These are phyloP conservation scores for Harpagifer antarcticus DNA, from an alignment of 2,797 vertebrate genomes.

Conservation along the genomic window DNA sequence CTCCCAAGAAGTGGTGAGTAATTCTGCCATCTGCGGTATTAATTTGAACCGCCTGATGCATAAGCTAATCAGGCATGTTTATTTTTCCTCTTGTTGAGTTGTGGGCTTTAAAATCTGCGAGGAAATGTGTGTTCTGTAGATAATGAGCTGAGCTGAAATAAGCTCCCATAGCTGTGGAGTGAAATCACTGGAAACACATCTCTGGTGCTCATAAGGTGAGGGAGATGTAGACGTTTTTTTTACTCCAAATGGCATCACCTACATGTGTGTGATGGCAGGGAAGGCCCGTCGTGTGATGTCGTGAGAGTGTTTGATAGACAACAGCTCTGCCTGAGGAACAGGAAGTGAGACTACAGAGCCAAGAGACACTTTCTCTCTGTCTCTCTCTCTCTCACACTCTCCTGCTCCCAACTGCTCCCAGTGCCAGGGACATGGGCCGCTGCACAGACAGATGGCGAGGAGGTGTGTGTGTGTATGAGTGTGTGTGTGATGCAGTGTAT, in stretches of 20 bases:
- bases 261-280: slow-evolving; percentile 37
- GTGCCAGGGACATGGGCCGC: slow-evolving; percentile 78
- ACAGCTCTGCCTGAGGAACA: slow-evolving; percentile 62
- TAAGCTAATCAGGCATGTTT: slow-evolving; percentile 62
- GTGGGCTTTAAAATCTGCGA: slow-evolving; percentile 35
- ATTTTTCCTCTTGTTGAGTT: slow-evolving; percentile 52
- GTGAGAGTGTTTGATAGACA: slow-evolving; percentile 72
- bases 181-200: slow-evolving; percentile 28
- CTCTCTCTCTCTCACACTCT: slow-evolving; percentile 1
- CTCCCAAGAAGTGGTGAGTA: slow-evolving; percentile 25
- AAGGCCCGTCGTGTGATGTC: slow-evolving; percentile 51
- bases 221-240: slow-evolving; percentile 9
- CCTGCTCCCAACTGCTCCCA: slow-evolving; percentile 75
- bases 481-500: slow-evolving; percentile 7
- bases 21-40: slow-evolving; percentile 50
- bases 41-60: slow-evolving; percentile 53
- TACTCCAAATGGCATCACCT: slow-evolving; percentile 35
- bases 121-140: slow-evolving; percentile 31
- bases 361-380: slow-evolving; percentile 67
- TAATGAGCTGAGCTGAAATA: slow-evolving; percentile 55
- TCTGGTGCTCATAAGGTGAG: slow-evolving; percentile 2
- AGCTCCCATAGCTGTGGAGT: slow-evolving; percentile 29
- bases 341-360: slow-evolving; percentile 63
- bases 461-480: slow-evolving; percentile 37
- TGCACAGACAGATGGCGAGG: slow-evolving; percentile 81